phyloP scores from a whole-genome alignment of 2,113 vertebrate genomes.

The Hippoglossus stenolepis region DNA sequence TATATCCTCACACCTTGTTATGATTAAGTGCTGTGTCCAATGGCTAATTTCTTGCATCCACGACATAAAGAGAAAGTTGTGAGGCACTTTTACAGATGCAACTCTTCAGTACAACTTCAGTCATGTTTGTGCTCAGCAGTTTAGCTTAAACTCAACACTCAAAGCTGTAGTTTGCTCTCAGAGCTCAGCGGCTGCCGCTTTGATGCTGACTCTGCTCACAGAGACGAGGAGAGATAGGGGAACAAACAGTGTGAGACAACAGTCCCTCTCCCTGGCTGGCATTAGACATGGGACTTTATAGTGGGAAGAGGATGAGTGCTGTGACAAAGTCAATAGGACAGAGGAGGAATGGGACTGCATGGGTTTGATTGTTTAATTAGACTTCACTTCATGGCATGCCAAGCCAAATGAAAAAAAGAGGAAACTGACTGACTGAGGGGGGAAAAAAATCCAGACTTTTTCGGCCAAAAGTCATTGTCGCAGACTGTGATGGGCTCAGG shows the following conservation, averaged over 20 bases:
- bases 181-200: slow-evolving; percentile 64
- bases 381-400: slow-evolving; percentile 74
- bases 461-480: slow-evolving; percentile 69
- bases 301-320: slow-evolving; percentile 71
- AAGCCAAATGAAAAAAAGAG: slow-evolving; percentile 63
- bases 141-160: slow-evolving; percentile 59
- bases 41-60: slow-evolving; percentile 41
- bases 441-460: background rate
- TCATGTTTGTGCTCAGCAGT: slow-evolving; percentile 65
- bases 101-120: slow-evolving; percentile 53
- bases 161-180: slow-evolving; percentile 65
- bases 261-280: slow-evolving; percentile 66
- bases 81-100: slow-evolving; percentile 47
- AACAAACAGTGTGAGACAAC: slow-evolving; percentile 72
- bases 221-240: slow-evolving; percentile 64
- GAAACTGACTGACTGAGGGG: slow-evolving; percentile 30
- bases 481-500: slow-evolving; percentile 76
- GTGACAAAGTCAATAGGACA: slow-evolving; percentile 80
- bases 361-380: slow-evolving; percentile 84
- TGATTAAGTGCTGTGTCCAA: slow-evolving; percentile 32
- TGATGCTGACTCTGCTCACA: slow-evolving; percentile 70
- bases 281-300: slow-evolving; percentile 72
- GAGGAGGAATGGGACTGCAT: slow-evolving; percentile 70
- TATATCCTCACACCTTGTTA: slow-evolving; percentile 15
- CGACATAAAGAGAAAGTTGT: slow-evolving; percentile 50